Base-by-base conservation (phyloP, 2,888 invertebrate genomes). In the Tethea ocularis region DNA sequence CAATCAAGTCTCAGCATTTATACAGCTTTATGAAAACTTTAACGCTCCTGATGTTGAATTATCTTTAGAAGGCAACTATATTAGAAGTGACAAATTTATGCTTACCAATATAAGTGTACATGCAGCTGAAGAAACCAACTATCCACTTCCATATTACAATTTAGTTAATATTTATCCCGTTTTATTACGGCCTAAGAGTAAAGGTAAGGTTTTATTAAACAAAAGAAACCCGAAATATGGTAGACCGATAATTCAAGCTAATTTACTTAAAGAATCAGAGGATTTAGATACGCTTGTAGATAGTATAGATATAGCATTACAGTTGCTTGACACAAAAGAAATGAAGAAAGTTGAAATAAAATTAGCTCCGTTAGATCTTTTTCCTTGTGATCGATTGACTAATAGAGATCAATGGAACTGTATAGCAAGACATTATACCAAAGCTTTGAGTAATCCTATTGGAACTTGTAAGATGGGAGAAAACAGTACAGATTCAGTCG, bases 361-460 rank as follows among this genome's bases (percentile, higher is more conserved):
- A 66, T 81, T 92, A 68, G 91, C 92, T 51, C 88, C 92, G 0
- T 68, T 93, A 58, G 93, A 92, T 70, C 74, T 90, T 36, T 92
- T 91, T 52, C 92, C 93, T 13, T 93, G 93, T 67, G 91, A 93
- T 63, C 83, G 87, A 63, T 67, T 92, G 55, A 84, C 72, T 52
- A 90, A 88, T 64, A 86, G 92, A 76, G 91, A 92, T 67, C 92
- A 90, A 61, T 93, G 93, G 93, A 92, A 91, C 61, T 93, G 93
- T 74, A 87, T 93, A 61, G 86, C 91, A 1, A 83, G 91, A 63
- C 93, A 93, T 79, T 93, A 90, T 57, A 93, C 93, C 20, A 92
- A 87, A 78, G 89, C 93, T 56, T 75, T 93, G 71, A 84, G 84
- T 63, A 89, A 91, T 67, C 92, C 93, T 4, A 78, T 93, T 61